These are phyloP conservation scores for Hydrolagus affinis DNA, from an alignment of 2,113 vertebrate species.

Conservation along the genomic window DNA sequence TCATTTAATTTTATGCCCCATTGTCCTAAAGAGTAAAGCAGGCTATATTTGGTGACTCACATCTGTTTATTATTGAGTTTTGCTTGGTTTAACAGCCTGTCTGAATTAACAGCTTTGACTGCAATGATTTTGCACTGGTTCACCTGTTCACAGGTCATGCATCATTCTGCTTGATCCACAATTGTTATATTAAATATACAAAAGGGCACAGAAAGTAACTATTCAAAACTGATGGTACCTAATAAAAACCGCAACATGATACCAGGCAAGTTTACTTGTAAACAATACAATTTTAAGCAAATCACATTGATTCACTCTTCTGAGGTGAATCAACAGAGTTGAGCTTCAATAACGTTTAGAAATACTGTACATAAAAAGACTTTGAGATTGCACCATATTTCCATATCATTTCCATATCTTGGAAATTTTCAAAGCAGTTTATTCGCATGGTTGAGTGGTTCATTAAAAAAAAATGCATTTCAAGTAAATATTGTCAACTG, in stretches of 20 bases:
- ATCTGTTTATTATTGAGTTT: slow-evolving; percentile 74
- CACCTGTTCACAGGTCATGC: slow-evolving; percentile 49
- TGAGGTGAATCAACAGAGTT: not conserved
- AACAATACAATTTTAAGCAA: not conserved
- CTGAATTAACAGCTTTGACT: slow-evolving; percentile 53
- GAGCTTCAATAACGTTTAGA: too few relatives aligned
- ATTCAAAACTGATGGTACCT: too few relatives aligned
- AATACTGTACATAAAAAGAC: too few relatives aligned
- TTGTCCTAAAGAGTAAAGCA: slow-evolving; percentile 54
- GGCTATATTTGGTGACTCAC: slow-evolving; percentile 69
- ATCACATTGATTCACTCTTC: not conserved
- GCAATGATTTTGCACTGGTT: slow-evolving; percentile 38
- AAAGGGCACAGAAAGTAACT: not conserved
- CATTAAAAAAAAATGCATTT: too few relatives aligned
- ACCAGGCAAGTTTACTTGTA: not conserved
- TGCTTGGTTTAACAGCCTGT: slow-evolving; percentile 59
- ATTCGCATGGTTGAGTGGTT: too few relatives aligned
- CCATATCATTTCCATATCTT: too few relatives aligned
- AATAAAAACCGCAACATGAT: too few relatives aligned
- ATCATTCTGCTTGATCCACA: slow-evolving; percentile 54
- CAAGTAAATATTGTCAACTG: too few relatives aligned
- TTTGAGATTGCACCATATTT: too few relatives aligned
- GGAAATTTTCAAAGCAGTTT: too few relatives aligned
- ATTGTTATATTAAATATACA: slow-evolving; percentile 52
- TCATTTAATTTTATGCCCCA: slow-evolving; percentile 66